Evolutionary conservation across 92 coral and sea anemone species (phyloP), one percentile per base, ranked within the genome.

Genomic region (Hydrozoanthus gracilis): DNA sequence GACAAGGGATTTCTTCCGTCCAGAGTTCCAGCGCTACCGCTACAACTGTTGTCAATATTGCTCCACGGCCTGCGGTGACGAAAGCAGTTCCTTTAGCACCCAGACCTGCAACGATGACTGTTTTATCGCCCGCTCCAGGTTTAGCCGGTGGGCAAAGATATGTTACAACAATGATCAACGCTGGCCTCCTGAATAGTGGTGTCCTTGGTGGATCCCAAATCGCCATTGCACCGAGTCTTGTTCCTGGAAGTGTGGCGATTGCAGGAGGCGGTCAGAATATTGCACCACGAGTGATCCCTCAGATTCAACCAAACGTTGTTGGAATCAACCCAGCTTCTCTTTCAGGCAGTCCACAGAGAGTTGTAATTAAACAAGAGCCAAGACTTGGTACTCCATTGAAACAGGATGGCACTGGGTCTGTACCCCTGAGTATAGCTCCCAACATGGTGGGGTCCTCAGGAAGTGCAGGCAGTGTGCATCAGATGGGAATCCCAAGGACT

Each of bases 61-160:
- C 99, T 66, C 99, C 99, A 14, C 86, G 98, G 70, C 99, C 98
- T 7, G 86, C 93, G 39, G 95, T 94, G 15, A 95, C 97, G 20
- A 93, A 96, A 47, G 93, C 99, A n/a, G 98, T 97, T 74, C 98
- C 99, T 13, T 84, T 97, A 20, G 98, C 97, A 58, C 99, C 99
- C 3, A 89, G 95, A 51, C 98, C 99, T 8, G 96, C 94, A 14
- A 95, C 99, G 8, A 91, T 96, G 98, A 88, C 98, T 51, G 98
- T 94, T 77, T 47, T 94, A 77, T 88, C 95, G 46, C 95, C 94
- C 7, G 93, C 91, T 48, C 60, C 94, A 20, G 96, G 91, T 20
- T 91, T 91, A 76, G 69, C 91, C 56, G 93, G 88, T 60, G 93
- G 86, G 16, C 95, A 89, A 67, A 88, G 95, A 89, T 94, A 90